Conservation (phyloP, 2,888 invertebrate genomes). For the Dynastes tityus region DNA sequence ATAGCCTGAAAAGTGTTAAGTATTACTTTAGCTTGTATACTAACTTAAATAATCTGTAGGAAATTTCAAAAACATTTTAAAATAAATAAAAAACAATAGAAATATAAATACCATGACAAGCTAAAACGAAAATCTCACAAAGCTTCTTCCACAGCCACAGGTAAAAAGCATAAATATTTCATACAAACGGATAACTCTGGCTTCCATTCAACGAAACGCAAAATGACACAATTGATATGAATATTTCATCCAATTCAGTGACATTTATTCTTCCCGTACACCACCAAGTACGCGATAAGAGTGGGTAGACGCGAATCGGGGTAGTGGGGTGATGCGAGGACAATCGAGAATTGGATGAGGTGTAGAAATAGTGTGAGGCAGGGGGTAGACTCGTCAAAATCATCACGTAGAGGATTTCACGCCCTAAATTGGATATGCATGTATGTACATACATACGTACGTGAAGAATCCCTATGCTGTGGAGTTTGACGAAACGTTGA, state of each 20-base stretch:
- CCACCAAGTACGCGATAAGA: background rate
- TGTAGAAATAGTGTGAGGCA: background rate
- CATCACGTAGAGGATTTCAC: conserved; percentile 13
- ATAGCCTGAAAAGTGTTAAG: too few species aligned
- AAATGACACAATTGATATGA: conserved; percentile 33
- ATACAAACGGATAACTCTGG: too few species aligned
- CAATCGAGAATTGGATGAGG: background rate
- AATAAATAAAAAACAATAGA: background rate
- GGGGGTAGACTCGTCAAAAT: conserved; percentile 19
- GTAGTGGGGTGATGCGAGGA: background rate
- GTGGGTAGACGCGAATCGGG: background rate
- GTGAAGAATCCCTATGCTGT: background rate
- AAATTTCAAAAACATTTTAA: too few species aligned
- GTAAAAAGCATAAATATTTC: background rate
- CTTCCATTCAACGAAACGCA: background rate
- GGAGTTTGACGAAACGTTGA: background rate
- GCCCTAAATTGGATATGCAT: conserved; percentile 12
- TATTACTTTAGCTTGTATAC: too few species aligned
- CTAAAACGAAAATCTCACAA: background rate
- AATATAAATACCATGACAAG: background rate
- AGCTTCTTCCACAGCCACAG: background rate
- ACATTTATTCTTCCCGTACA: background rate
- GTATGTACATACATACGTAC: background rate
- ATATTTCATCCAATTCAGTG: conserved; percentile 24
- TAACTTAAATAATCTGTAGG: too few species aligned